Base-by-base conservation (phyloP, 2,113 vertebrate species). In the Muntiacus reevesi region DNA sequence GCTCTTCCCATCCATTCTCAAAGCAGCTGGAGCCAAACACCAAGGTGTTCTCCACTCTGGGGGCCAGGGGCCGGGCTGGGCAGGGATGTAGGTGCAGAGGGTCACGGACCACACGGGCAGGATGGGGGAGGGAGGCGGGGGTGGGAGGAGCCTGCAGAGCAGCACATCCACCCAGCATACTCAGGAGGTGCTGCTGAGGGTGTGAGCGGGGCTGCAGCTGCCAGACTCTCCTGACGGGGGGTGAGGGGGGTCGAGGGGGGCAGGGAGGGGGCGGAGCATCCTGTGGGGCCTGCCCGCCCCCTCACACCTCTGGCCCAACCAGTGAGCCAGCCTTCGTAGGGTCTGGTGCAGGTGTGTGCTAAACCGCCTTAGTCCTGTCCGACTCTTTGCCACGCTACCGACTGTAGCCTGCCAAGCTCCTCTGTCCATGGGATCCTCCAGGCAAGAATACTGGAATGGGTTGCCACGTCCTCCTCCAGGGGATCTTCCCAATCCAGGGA, bases 121-220 rank as follows among this genome's bases (percentile, higher is more conserved):
- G 74, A 64, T 40, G 76, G 15, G 36, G 3, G 6, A 4, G 7
- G 2, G 8, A 21, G 0, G n/a, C 9, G 7, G 2, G 1, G 47
- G 54, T 36, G 57, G 11, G 45, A 6, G 9, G 8, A 10, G 4
- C 23, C 14, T 7, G 4, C 43, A 15, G n/a, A 52, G 23, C 7
- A 10, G 33, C 21, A 14, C 30, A 14, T 84, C 40, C 40, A 40
- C 40, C 40, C 3, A 3, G 40, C 40, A 40, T 40, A 40, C 40
- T 40, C 33, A 27, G 81, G 16, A 30, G 33, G 4, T 4, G 0
- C 7, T 21, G 52, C 13, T 28, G 28, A 33, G 12, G 36, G 2
- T 16, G 5, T 15, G 21, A 30, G 16, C 14, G 12, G 60, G 21
- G 30, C n/a, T 19, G 23, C 30, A n/a, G 36, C 27, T 11, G 25